phyloP scores from a whole-genome alignment of 2,888 invertebrate genomes.

The Agrotis segetum region DNA sequence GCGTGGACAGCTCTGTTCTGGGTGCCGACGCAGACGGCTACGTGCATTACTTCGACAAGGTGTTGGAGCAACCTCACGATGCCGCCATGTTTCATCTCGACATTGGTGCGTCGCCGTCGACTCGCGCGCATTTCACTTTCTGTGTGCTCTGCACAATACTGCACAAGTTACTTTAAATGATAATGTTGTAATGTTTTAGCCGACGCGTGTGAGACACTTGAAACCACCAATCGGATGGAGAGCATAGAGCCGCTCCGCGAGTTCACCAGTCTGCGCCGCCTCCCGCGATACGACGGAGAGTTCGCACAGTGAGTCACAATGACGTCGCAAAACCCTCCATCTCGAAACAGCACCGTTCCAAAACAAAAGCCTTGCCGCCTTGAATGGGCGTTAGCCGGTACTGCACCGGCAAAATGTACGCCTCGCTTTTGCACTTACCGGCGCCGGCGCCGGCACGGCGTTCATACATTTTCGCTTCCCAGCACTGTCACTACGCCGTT shows the following conservation, averaged over 20 bases:
- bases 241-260: slow-evolving; percentile 83
- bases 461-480: no score
- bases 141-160: neutral
- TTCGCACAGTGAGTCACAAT: slow-evolving; percentile 66
- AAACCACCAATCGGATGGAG: slow-evolving; percentile 42
- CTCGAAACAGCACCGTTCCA: no score
- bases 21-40: slow-evolving; percentile 80
- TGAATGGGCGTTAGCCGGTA: no score
- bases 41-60: slow-evolving; percentile 79
- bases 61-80: slow-evolving; percentile 64
- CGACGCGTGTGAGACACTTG: slow-evolving; percentile 73
- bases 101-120: slow-evolving; percentile 68
- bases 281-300: slow-evolving; percentile 72
- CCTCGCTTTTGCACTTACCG: no score
- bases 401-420: no score
- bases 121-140: neutral
- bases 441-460: no score
- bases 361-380: no score
- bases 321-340: no score
- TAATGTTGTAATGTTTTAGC: slow-evolving; percentile 60
- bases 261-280: slow-evolving; percentile 77
- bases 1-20: slow-evolving; percentile 83
- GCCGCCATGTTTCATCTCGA: slow-evolving; percentile 72
- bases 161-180: neutral
- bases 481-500: no score